Conservation (phyloP, 2,888 invertebrate species). For the Mythimna pallens region DNA sequence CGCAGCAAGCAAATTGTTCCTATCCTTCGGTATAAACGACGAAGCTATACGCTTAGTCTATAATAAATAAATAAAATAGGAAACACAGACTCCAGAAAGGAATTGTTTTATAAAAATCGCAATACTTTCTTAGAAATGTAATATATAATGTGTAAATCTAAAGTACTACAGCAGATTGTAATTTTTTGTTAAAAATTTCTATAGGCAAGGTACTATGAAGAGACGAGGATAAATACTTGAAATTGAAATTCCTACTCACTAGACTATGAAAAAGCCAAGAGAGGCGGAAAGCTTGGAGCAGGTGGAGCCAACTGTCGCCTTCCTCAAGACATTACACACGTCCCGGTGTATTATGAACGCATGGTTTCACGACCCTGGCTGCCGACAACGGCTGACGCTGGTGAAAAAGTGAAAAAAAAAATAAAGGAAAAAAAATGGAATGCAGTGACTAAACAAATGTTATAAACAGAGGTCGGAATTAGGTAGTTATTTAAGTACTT, state of each 20-base stretch:
- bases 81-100: background rate
- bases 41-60: too few species aligned
- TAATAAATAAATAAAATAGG: too few species aligned
- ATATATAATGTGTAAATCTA: too few species aligned
- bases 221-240: background rate
- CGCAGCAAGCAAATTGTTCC: too few species aligned
- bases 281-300: slow-evolving; percentile 18
- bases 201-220: background rate
- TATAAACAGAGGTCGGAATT: too few species aligned
- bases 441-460: too few species aligned
- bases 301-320: slow-evolving; percentile 50
- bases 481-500: too few species aligned
- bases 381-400: background rate
- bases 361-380: slow-evolving; percentile 32
- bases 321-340: slow-evolving; percentile 58
- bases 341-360: slow-evolving; percentile 55
- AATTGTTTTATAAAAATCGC: background rate
- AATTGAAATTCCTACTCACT: slow-evolving; percentile 33
- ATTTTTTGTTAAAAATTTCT: background rate
- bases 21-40: too few species aligned
- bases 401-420: background rate
- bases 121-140: background rate
- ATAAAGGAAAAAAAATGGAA: background rate
- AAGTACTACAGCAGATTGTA: background rate
- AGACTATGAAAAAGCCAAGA: slow-evolving; percentile 41